These are phyloP conservation scores for Allophyes oxyacanthae DNA, from an alignment of 2,888 invertebrate species.

Conservation along the genomic window DNA sequence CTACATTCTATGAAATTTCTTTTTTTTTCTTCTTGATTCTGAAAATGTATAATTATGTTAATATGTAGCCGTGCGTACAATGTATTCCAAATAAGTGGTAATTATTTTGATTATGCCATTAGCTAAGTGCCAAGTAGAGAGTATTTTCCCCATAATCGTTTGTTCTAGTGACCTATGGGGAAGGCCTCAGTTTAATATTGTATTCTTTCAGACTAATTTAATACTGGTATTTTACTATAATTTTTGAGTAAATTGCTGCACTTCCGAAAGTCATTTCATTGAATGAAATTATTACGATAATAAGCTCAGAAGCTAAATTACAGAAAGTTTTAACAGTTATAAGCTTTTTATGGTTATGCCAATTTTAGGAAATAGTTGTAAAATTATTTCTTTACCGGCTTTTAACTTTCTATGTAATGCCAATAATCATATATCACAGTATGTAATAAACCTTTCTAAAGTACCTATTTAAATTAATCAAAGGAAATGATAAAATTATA, in stretches of 20 bases:
- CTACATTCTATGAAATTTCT: no score
- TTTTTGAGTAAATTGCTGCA: slow-evolving; percentile 5
- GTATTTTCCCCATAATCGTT: background rate
- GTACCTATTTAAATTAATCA: slow-evolving; percentile 1
- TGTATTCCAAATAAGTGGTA: no score
- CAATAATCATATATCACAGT: slow-evolving; percentile 47
- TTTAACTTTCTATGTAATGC: slow-evolving; percentile 45
- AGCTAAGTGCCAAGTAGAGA: no score
- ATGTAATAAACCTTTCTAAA: slow-evolving; percentile 17
- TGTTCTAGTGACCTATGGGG: background rate
- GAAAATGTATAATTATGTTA: no score
- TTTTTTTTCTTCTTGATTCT: no score
- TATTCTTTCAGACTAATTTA: no score
- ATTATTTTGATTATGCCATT: no score
- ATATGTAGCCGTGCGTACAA: no score
- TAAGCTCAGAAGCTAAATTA: background rate
- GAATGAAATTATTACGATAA: slow-evolving; percentile 6
- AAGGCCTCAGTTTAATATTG: no score
- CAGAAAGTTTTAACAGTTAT: slow-evolving; percentile 26
- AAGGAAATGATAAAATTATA: background rate
- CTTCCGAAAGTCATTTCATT: slow-evolving; percentile 29
- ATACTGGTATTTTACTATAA: background rate
- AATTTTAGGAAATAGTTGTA: slow-evolving; percentile 6
- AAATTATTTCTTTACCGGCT: slow-evolving; percentile 14
- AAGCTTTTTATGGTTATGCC: background rate